Percentiles rank a stretch among this genome's conserved stretches.
These are phyloP conservation scores for Lobophora halterata DNA, from an alignment of 2,888 invertebrate species.

Conservation along the genomic window DNA sequence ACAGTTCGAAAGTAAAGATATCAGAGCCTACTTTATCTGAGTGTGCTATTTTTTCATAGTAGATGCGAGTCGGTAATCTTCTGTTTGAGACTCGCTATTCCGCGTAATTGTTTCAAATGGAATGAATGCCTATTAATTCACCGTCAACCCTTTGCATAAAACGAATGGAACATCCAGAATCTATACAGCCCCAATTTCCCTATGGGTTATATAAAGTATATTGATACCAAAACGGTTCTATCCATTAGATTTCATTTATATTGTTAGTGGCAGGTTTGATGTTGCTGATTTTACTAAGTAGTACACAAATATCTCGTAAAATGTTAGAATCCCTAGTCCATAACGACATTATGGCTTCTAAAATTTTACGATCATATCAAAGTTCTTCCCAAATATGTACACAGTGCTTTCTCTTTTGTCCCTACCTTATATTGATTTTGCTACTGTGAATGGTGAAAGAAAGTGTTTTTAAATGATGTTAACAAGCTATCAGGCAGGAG, in stretches of 20 bases:
- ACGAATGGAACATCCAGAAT: no score
- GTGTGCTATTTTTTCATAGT: no score
- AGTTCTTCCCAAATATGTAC: slow-evolving; percentile 26
- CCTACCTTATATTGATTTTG: slow-evolving; percentile 20
- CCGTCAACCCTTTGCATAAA: no score
- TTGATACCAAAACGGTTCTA: no score
- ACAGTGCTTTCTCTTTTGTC: slow-evolving; percentile 16
- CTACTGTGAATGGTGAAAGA: slow-evolving; percentile 11
- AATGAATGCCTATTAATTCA: no score
- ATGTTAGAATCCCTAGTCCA: slow-evolving; percentile 23
- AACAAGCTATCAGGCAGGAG: background rate
- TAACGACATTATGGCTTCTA: slow-evolving; percentile 24
- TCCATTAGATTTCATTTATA: background rate
- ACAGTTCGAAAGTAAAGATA: background rate
- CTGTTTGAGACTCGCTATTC: no score
- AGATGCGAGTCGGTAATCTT: no score
- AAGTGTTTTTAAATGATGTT: slow-evolving; percentile 2
- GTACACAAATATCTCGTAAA: slow-evolving; percentile 27
- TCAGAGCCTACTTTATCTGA: no score
- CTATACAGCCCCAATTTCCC: no score
- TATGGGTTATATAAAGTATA: no score
- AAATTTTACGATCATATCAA: slow-evolving; percentile 35
- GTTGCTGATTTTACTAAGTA: slow-evolving; percentile 7
- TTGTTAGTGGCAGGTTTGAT: slow-evolving; percentile 7
- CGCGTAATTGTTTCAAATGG: no score